Evolutionary conservation across 64 coral and sea anemone species (phyloP).

Genomic region (Montipora efflorescens): DNA sequence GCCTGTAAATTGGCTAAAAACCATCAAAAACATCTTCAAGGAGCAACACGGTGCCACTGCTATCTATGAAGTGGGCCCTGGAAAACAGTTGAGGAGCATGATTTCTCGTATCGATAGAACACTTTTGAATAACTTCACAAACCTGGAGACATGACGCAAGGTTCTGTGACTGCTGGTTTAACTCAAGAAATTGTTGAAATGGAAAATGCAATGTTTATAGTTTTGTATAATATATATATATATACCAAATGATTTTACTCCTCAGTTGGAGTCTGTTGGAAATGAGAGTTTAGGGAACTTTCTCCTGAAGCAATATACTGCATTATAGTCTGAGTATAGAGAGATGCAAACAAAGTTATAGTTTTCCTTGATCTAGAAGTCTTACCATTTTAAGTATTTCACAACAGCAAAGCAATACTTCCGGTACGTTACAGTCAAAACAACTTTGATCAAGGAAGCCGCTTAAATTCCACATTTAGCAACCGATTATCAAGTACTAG

Average conservation of each 20-base stretch:
- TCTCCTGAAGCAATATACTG: too few relatives aligned
- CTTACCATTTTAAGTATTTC: background rate
- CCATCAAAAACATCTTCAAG: constrained; percentile 63
- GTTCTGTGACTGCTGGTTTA: background rate
- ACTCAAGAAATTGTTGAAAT: background rate
- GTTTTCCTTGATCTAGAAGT: too few relatives aligned
- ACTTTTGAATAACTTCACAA: constrained; percentile 13
- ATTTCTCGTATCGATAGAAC: constrained; percentile 77
- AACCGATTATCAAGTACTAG: background rate
- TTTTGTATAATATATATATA: too few relatives aligned
- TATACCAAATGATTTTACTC: too few relatives aligned
- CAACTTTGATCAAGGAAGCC: background rate
- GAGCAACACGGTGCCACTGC: background rate
- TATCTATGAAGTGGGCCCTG: constrained; percentile 89
- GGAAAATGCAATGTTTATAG: background rate
- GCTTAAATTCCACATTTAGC: background rate
- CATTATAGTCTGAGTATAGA: too few relatives aligned
- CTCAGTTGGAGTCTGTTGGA: too few relatives aligned
- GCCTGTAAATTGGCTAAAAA: constrained; percentile 83
- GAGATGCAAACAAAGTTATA: too few relatives aligned
- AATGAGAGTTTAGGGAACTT: too few relatives aligned
- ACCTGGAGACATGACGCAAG: constrained; percentile 18
- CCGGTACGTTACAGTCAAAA: background rate
- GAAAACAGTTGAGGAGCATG: constrained; percentile 84
- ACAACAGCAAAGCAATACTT: background rate